Conservation (phyloP, 2,888 invertebrate species). For the Eupeodes latifasciatus region DNA sequence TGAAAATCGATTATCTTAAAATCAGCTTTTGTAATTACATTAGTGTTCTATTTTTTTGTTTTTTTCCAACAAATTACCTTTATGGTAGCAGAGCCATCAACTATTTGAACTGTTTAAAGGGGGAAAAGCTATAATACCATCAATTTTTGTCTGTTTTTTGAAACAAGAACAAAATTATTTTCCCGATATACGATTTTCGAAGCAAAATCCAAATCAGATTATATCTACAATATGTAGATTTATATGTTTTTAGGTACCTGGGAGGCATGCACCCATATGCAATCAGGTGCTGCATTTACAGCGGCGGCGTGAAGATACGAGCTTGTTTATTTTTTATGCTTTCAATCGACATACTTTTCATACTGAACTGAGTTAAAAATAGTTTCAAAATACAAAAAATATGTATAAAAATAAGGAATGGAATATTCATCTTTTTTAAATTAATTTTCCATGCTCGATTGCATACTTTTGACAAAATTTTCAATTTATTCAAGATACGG, state of each 20-base stretch:
- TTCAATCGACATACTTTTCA: slow-evolving; percentile 46
- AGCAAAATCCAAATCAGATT: slow-evolving; percentile 49
- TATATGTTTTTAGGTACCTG: slow-evolving; percentile 30
- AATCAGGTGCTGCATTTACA: slow-evolving; percentile 60
- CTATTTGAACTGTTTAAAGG: slow-evolving; percentile 48
- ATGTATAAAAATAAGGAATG: not conserved
- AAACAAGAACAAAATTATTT: slow-evolving; percentile 25
- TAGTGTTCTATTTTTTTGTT: slow-evolving; percentile 68
- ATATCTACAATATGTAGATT: not conserved
- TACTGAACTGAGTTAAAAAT: slow-evolving; percentile 51
- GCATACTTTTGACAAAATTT: slow-evolving; percentile 33
- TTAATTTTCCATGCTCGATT: slow-evolving; percentile 11
- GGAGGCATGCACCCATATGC: slow-evolving; percentile 50
- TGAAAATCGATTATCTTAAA: slow-evolving; percentile 34
- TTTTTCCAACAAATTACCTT: slow-evolving; percentile 43
- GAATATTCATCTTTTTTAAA: not conserved
- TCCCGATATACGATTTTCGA: slow-evolving; percentile 7
- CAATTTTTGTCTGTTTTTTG: not conserved
- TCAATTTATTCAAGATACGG: slow-evolving; percentile 14
- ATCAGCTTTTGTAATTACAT: slow-evolving; percentile 40
- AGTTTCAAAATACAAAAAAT: slow-evolving; percentile 7
- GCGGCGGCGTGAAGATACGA: slow-evolving; percentile 21
- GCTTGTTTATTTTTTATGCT: slow-evolving; percentile 68
- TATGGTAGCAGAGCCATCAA: slow-evolving; percentile 22
- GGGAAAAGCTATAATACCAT: slow-evolving; percentile 48